Conservation (phyloP, 2,113 vertebrate species). For the Phylloscopus whistleri region DNA sequence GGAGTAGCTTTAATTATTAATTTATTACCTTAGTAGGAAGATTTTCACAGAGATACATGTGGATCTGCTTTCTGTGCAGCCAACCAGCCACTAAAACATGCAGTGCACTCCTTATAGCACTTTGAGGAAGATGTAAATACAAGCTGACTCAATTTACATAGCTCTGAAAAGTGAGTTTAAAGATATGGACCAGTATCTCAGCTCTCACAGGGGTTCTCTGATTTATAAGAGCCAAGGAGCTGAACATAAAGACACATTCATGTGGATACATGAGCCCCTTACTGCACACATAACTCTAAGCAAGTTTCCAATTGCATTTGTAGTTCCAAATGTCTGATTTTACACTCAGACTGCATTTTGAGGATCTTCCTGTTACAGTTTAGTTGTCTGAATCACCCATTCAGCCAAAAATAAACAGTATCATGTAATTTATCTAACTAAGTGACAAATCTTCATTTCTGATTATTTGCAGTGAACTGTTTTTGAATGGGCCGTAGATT, state of each 20-base stretch:
- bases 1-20: not conserved
- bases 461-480: not conserved
- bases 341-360: not conserved
- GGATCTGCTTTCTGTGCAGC: not conserved
- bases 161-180: not conserved
- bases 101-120: not conserved
- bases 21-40: not conserved
- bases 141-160: not conserved
- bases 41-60: not conserved
- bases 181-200: not conserved
- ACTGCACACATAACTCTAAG: not conserved
- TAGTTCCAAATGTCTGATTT: not conserved
- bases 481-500: not conserved
- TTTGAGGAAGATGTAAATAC: not conserved
- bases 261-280: rapidly evolving
- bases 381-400: not conserved
- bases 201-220: not conserved
- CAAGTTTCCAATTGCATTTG: not conserved
- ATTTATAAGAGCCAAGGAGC: not conserved
- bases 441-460: not conserved
- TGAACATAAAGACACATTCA: not conserved
- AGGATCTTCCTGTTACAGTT: not conserved
- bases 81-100: not conserved
- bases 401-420: not conserved
- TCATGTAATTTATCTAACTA: not conserved